phyloP scores from a whole-genome alignment of 2,797 vertebrate species.

The Peromyscus melanophrys region DNA sequence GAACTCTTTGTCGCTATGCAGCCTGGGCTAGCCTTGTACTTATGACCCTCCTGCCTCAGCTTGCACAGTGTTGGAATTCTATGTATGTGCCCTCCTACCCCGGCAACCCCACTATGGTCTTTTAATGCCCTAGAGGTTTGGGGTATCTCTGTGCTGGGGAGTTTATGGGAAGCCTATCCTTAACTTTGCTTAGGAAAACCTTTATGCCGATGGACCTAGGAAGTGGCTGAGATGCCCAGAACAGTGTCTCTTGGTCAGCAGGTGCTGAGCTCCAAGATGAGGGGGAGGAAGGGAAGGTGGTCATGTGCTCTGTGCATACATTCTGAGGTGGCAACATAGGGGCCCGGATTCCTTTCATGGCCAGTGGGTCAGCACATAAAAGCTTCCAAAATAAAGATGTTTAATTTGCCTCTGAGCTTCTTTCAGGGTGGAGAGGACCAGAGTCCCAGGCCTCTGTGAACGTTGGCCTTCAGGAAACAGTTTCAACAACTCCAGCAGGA shows the following conservation, averaged over 20 bases:
- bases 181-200: not conserved
- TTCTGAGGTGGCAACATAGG: not conserved
- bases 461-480: slow-evolving; percentile 49
- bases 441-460: slow-evolving; percentile 42
- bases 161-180: not conserved
- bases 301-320: not conserved
- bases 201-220: not conserved
- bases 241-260: not conserved
- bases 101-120: not conserved
- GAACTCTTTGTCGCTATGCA: not conserved
- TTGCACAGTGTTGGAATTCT: not conserved
- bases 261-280: not conserved
- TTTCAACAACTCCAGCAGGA: slow-evolving; percentile 1
- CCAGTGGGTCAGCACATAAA: not conserved
- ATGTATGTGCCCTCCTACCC: fast-evolving
- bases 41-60: not conserved
- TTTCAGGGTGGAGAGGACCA: not conserved
- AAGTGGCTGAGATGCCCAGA: not conserved
- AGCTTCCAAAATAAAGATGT: not conserved
- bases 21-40: not conserved
- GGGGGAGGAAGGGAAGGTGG: fast-evolving
- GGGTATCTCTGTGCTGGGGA: not conserved
- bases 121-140: not conserved
- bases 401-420: slow-evolving; percentile 9
- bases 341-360: not conserved